Evolutionary conservation across 2,888 invertebrate genomes (phyloP).

Genomic region (Coenonympha glycerion): DNA sequence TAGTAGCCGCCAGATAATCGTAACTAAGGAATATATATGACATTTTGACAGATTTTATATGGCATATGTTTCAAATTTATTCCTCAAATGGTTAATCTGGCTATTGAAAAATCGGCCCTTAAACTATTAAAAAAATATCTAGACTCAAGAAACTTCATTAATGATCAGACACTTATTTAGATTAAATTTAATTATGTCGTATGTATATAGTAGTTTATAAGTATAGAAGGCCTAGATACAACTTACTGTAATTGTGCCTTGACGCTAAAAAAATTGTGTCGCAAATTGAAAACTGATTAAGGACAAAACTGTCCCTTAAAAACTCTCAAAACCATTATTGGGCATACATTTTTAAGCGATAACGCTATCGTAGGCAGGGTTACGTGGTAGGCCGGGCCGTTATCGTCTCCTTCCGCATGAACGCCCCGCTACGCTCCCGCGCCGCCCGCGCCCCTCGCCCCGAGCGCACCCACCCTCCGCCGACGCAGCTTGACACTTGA

Average conservation of each 20-base stretch:
- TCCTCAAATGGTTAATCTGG: too few species aligned
- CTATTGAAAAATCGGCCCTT: too few species aligned
- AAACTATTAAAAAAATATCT: too few species aligned
- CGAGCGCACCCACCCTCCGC: conserved; percentile 27
- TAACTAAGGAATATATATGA: too few species aligned
- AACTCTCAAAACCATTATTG: conserved; percentile 51
- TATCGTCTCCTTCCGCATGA: conserved; percentile 75
- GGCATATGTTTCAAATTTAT: too few species aligned
- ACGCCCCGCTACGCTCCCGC: conserved; percentile 55
- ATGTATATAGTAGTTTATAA: too few species aligned
- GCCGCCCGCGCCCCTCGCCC: conserved; percentile 33
- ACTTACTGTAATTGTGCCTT: neutral
- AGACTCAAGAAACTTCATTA: too few species aligned
- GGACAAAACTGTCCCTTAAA: conserved; percentile 12
- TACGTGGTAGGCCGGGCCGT: conserved; percentile 72
- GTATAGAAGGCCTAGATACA: too few species aligned
- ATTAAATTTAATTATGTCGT: too few species aligned
- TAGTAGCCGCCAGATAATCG: too few species aligned
- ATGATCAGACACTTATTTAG: too few species aligned
- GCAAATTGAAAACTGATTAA: conserved; percentile 12
- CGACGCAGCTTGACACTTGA: conserved; percentile 68
- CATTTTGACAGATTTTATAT: too few species aligned
- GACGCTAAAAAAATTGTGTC: neutral
- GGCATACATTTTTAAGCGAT: conserved; percentile 72
- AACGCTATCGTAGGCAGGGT: conserved; percentile 61